phyloP scores from a whole-genome alignment of 2,797 vertebrate genomes.

The Synaphobranchus kaupii region DNA sequence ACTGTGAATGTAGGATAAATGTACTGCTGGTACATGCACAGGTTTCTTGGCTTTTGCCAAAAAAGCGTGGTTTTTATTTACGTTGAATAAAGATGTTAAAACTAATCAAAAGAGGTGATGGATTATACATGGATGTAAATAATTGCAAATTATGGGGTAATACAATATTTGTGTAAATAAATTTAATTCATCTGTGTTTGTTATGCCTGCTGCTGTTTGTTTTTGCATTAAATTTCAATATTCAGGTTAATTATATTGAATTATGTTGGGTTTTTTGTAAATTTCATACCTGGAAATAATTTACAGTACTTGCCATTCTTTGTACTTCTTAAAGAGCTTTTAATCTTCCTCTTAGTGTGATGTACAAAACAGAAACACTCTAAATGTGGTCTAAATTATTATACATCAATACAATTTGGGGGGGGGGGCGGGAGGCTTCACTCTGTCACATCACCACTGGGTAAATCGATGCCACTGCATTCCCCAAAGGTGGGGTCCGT shows the following conservation, averaged over 20 bases:
- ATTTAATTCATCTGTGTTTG: neutral
- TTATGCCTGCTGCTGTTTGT: neutral
- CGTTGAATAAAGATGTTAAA: neutral
- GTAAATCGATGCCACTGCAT: no score
- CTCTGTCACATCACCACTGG: no score
- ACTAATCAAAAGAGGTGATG: neutral
- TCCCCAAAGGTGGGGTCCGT: no score
- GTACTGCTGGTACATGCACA: conserved; percentile 65
- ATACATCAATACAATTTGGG: neutral
- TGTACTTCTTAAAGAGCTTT: no score
- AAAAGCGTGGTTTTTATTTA: neutral
- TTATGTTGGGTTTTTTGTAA: neutral
- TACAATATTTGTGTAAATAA: neutral
- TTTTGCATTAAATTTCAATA: no score
- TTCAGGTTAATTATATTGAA: neutral
- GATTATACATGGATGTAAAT: neutral
- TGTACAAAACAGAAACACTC: neutral
- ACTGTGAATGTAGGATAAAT: conserved; percentile 65
- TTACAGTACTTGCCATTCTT: neutral
- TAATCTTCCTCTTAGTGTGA: neutral
- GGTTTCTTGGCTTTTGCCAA: neutral
- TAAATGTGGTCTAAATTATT: neutral
- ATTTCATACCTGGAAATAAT: neutral
- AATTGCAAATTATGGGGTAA: neutral
- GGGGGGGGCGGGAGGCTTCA: no score